Evolutionary conservation across 2,888 invertebrate species (phyloP).

Genomic region (Leptinotarsa haldemani): DNA sequence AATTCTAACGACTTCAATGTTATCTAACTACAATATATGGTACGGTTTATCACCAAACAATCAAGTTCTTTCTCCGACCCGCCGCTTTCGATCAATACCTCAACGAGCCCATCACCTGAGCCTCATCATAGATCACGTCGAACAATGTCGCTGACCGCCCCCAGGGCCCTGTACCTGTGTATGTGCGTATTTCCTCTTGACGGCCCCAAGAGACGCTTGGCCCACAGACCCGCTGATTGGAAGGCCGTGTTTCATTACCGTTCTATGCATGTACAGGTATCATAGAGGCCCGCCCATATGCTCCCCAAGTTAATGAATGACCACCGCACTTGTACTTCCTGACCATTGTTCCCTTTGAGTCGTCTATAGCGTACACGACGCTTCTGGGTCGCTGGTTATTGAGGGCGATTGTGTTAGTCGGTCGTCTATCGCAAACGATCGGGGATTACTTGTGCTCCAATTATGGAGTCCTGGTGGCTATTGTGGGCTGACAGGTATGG

Average conservation of each 20-base stretch:
- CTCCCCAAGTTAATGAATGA: constrained; percentile 38
- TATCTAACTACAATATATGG: too few relatives aligned
- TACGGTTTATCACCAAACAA: too few relatives aligned
- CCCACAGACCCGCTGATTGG: constrained; percentile 58
- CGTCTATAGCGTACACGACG: background rate
- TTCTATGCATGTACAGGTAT: constrained; percentile 44
- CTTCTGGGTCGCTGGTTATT: constrained; percentile 6
- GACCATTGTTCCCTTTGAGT: constrained; percentile 27
- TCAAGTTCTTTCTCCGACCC: background rate
- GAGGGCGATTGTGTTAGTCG: constrained; percentile 14
- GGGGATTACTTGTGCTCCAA: constrained; percentile 15
- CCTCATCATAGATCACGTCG: constrained; percentile 45
- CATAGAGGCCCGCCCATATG: constrained; percentile 28
- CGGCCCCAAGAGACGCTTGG: constrained; percentile 46
- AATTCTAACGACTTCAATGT: too few relatives aligned
- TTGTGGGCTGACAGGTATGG: background rate
- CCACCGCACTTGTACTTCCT: constrained; percentile 32
- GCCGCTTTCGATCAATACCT: background rate
- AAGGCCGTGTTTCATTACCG: constrained; percentile 65
- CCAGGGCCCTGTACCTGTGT: constrained; percentile 51
- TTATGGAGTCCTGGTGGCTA: background rate
- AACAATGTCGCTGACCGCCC: constrained; percentile 49
- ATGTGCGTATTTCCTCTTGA: constrained; percentile 48
- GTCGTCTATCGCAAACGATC: background rate
- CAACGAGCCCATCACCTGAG: constrained; percentile 1